Percentiles rank a stretch among this genome's conserved stretches.
Conservation (phyloP, 2,113 vertebrate genomes). For the Perca schrenkii region DNA sequence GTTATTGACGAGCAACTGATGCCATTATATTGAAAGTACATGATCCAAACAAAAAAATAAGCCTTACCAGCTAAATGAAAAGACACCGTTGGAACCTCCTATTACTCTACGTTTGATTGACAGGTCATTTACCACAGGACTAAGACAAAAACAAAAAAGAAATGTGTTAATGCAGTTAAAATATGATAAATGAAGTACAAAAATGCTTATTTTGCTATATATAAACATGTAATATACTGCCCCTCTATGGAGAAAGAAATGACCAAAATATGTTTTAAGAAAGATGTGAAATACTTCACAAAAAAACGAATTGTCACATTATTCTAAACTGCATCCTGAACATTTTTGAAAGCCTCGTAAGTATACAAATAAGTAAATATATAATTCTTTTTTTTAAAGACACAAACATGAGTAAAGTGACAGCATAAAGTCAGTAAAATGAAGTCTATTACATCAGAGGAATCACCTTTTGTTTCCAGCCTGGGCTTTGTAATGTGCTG, state of each 20-base stretch:
- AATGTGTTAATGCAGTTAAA: not conserved
- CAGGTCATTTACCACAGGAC: not conserved
- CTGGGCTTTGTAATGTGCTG: slow-evolving; percentile 42
- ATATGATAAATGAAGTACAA: not conserved
- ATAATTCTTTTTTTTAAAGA: not conserved
- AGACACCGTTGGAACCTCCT: not conserved
- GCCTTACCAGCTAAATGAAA: not conserved
- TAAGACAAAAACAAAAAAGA: not conserved
- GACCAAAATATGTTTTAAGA: not conserved
- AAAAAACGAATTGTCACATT: not conserved
- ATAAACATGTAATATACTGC: not conserved
- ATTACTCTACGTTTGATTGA: not conserved
- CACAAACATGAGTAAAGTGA: not conserved
- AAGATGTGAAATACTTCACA: not conserved
- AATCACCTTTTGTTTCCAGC: slow-evolving; percentile 63
- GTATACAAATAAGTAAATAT: not conserved
- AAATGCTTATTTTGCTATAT: not conserved
- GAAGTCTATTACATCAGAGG: slow-evolving; percentile 39
- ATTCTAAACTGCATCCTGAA: not conserved
- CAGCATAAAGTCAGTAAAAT: slow-evolving; percentile 18
- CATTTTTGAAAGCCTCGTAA: not conserved
- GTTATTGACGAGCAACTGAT: not conserved
- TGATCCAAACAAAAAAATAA: not conserved
- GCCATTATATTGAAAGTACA: not conserved
- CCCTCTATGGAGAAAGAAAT: not conserved